Base-by-base conservation (phyloP, 2,113 vertebrate species). In the Bombycilla garrulus region DNA sequence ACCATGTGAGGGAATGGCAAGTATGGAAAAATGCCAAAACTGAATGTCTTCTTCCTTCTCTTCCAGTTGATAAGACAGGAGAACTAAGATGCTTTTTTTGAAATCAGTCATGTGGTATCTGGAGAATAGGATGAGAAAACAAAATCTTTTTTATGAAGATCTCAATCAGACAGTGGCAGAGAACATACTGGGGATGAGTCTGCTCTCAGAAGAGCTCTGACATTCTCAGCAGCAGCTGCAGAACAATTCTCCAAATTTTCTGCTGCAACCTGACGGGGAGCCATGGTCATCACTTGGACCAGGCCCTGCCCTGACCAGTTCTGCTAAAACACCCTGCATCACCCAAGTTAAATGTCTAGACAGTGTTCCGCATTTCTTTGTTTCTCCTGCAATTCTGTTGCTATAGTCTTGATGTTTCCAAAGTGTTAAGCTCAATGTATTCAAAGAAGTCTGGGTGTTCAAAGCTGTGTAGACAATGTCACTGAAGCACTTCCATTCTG, bases 1-100 rank as follows among this genome's bases (percentile, higher is more conserved):
- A 53, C 64, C 33, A 35, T 90, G 82, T 88, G 92, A 95, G 35
- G 71, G 71, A 94, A 95, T 86, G 79, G 94, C 74, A 94, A 94
- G 74, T 23, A 62, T 92, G 93, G 90, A 96, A 91, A 96, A 88
- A 81, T 92, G 94, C 95, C 96, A 96, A 90, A 78, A 66, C 38
- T 53, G 81, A 86, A 88, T 83, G 76, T 81, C 94, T 95, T 93
- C 85, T 97, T 94, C 82, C 79, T 83, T 93, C 92, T 82, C 47
- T 93, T 92, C 88, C 88, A 93, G 85, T 91, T 92, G 94, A 95
- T 93, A 91, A 91, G 92, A 90, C 71, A 93, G 87, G 33, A 94
- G 56, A 95, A 85, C 74, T 95, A 58, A 93, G 90, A 86, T 58
- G 56, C 69, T 73, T 81, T 95, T 86, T 95, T 87, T 91, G 28